phyloP scores from a whole-genome alignment of 2,797 vertebrate species.

The Erpetoichthys calabaricus region DNA sequence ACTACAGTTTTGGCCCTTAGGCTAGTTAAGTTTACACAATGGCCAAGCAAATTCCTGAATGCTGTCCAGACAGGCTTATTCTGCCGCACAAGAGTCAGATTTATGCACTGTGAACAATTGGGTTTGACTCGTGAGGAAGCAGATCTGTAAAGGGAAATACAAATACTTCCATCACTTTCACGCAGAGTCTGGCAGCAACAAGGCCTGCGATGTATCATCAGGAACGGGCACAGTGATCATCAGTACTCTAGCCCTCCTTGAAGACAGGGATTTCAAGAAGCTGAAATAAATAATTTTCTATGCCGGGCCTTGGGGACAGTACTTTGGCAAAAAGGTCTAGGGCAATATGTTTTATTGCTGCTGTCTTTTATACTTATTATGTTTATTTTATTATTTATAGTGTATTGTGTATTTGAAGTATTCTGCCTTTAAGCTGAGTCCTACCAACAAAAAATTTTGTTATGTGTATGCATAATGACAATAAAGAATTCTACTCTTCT shows the following conservation, averaged over 20 bases:
- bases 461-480: too few relatives aligned
- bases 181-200: background rate
- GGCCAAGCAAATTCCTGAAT: background rate
- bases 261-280: background rate
- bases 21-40: too few relatives aligned
- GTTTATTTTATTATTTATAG: too few relatives aligned
- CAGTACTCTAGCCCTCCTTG: background rate
- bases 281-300: background rate
- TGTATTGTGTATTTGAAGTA: too few relatives aligned
- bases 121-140: background rate
- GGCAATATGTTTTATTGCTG: too few relatives aligned
- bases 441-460: too few relatives aligned
- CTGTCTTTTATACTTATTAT: too few relatives aligned
- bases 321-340: background rate
- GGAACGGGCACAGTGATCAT: background rate
- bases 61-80: slow-evolving; percentile 1
- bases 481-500: too few relatives aligned
- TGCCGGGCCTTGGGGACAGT: background rate
- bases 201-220: background rate
- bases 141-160: background rate
- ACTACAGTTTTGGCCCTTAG: too few relatives aligned
- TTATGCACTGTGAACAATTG: background rate
- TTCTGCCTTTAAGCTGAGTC: too few relatives aligned
- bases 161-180: background rate
- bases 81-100: background rate